phyloP scores from a whole-genome alignment of 2,888 invertebrate species.

The Catocala fraxini region DNA sequence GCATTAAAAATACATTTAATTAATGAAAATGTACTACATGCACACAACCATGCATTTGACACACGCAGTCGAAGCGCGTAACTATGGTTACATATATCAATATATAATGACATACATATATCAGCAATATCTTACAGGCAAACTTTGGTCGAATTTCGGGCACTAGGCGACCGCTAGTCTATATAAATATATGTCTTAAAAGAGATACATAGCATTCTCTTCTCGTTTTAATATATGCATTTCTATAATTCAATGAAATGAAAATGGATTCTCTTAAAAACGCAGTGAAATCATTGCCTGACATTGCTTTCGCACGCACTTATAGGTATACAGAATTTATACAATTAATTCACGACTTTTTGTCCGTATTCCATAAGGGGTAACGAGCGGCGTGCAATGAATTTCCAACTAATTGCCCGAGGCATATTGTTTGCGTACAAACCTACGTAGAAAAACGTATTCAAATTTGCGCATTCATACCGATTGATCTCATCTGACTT shows the following conservation, averaged over 20 bases:
- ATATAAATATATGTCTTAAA: too few relatives aligned
- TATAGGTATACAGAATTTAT: constrained; percentile 2
- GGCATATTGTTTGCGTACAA: constrained; percentile 37
- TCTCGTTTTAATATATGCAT: background rate
- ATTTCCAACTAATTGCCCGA: constrained; percentile 43
- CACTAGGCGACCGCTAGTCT: too few relatives aligned
- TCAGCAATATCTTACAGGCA: too few relatives aligned
- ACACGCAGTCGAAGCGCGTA: too few relatives aligned
- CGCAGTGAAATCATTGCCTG: constrained; percentile 4
- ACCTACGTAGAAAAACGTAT: constrained; percentile 13
- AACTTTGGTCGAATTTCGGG: too few relatives aligned
- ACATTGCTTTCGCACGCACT: constrained; percentile 19
- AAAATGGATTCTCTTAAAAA: constrained; percentile 8
- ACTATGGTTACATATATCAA: too few relatives aligned
- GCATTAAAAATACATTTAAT: too few relatives aligned
- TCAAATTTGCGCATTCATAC: constrained; percentile 35
- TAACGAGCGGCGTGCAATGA: constrained; percentile 31
- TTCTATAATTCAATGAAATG: background rate
- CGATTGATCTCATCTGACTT: constrained; percentile 61
- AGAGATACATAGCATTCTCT: too few relatives aligned
- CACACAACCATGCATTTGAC: too few relatives aligned
- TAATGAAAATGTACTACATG: too few relatives aligned
- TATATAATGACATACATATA: too few relatives aligned
- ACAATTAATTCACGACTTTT: constrained; percentile 35
- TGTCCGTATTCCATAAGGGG: constrained; percentile 26